Evolutionary conservation across 1,140 invertebrate species (phyloP).

Genomic region (Nephila pilipes): DNA sequence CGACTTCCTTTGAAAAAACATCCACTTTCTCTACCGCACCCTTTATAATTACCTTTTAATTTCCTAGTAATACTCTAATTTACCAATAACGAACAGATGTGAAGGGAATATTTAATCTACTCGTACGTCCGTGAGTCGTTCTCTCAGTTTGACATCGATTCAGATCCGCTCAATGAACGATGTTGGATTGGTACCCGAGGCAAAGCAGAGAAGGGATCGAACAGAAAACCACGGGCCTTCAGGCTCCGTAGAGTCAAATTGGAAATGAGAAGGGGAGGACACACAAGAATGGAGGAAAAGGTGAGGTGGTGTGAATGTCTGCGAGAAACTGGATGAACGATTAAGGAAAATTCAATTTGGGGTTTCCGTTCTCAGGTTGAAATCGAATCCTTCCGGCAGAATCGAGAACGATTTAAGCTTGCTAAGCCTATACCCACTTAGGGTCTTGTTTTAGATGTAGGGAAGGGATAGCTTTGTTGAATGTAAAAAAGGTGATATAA

Average conservation of each 20-base stretch:
- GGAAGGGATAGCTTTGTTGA: not conserved
- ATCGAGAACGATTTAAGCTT: not conserved
- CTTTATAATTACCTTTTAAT: not conserved
- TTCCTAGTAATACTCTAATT: not conserved
- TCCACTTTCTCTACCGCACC: too few relatives aligned
- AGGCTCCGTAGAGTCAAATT: not conserved
- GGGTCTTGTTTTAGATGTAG: not conserved
- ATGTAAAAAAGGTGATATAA: not conserved
- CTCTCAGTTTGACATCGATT: not conserved
- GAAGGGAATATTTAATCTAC: not conserved
- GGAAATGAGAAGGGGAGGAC: not conserved
- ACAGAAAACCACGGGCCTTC: not conserved
- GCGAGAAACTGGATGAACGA: slow-evolving; percentile 3
- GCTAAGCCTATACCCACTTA: not conserved
- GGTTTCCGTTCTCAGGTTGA: slow-evolving; percentile 41
- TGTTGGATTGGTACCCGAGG: not conserved
- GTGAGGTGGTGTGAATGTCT: not conserved
- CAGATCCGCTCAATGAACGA: not conserved
- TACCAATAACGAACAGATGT: not conserved
- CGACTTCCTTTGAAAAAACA: too few relatives aligned
- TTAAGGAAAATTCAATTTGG: slow-evolving; percentile 64
- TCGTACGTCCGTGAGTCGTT: not conserved
- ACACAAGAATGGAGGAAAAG: not conserved
- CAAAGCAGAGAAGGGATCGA: not conserved
- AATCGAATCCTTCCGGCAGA: slow-evolving; percentile 20